A percentile compares a stretch with the other conserved stretches of the same genome.
Evolutionary conservation across 2,888 invertebrate species (phyloP).

Genomic region (Drosophila kuntzei): DNA sequence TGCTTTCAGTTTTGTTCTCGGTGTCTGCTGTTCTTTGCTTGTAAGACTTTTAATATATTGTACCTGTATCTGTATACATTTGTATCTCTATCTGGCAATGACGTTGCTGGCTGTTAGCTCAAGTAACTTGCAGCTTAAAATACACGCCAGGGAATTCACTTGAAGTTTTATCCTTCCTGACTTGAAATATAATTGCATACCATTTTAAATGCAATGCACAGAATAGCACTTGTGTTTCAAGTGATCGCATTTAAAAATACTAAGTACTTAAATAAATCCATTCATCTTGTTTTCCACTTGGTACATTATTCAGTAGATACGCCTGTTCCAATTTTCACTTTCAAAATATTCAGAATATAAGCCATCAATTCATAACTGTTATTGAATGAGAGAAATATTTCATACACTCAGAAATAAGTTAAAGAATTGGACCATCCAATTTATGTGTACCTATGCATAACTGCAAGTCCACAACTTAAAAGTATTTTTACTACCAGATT

Average conservation of each 20-base stretch:
- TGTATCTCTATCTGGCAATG: conserved; percentile 6
- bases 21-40: not conserved
- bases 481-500: not conserved
- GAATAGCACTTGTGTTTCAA: conserved; percentile 25
- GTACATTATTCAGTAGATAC: not conserved
- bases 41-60: not conserved
- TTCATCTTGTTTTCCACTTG: not conserved
- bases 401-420: not conserved
- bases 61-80: conserved; percentile 6
- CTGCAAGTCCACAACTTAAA: no score
- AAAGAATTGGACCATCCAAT: no score
- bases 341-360: not conserved
- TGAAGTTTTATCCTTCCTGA: not conserved
- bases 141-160: conserved; percentile 32
- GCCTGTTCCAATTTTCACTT: not conserved
- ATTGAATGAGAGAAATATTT: not conserved
- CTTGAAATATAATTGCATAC: conserved; percentile 9
- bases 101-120: conserved; percentile 10
- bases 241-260: conserved; percentile 4
- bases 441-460: no score
- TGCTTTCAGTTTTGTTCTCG: not conserved
- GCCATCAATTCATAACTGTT: not conserved
- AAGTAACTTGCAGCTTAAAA: conserved; percentile 21
- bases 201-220: conserved; percentile 17
- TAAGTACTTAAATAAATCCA: not conserved